These are phyloP conservation scores for Drosophila hydei DNA, from an alignment of 1,140 invertebrate species.

Conservation along the genomic window DNA sequence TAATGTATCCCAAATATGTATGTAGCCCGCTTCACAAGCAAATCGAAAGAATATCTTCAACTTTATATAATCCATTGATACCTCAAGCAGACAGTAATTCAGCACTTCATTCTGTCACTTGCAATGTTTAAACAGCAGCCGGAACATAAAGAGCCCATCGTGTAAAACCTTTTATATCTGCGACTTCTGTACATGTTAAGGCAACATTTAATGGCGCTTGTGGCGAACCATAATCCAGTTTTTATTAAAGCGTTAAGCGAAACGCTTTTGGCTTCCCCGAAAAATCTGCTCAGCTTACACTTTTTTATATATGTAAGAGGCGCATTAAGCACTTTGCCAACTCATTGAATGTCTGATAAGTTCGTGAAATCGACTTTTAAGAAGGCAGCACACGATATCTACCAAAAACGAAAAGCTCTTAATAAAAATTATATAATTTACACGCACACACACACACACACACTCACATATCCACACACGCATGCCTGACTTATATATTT, in stretches of 20 bases:
- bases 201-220: constrained; percentile 20
- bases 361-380: constrained; percentile 34
- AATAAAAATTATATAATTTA: constrained; percentile 54
- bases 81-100: neutral
- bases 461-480: neutral
- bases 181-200: neutral
- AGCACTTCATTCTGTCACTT: neutral
- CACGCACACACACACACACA: constrained; percentile 8
- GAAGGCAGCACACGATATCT: constrained; percentile 34
- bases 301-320: constrained; percentile 1
- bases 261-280: constrained; percentile 3
- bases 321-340: constrained; percentile 41
- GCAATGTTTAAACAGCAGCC: neutral
- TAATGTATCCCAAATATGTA: too few relatives aligned
- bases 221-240: constrained; percentile 26
- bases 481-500: constrained; percentile 34
- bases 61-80: neutral
- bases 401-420: constrained; percentile 29
- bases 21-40: too few relatives aligned
- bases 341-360: constrained; percentile 45
- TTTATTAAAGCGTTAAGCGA: constrained; percentile 19
- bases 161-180: neutral
- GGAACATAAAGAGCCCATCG: neutral
- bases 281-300: constrained; percentile 27
- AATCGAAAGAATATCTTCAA: too few relatives aligned